Conservation (phyloP, 2,888 invertebrate genomes). For the Calameuta pallipes region DNA sequence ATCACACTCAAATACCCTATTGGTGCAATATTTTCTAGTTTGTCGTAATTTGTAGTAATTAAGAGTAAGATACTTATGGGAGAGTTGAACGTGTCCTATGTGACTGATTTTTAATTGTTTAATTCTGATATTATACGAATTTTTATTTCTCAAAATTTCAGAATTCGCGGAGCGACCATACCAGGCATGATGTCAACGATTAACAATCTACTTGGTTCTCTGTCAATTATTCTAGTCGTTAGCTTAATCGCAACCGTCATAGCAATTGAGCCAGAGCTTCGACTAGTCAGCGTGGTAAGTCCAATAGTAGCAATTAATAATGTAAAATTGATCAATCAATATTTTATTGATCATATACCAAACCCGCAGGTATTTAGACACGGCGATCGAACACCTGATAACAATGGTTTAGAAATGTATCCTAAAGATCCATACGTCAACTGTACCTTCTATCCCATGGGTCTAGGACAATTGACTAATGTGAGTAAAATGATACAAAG, state of each 20-base stretch:
- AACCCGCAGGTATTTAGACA: slow-evolving; percentile 74
- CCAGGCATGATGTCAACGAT: slow-evolving; percentile 10
- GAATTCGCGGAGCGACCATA: background rate
- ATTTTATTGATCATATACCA: slow-evolving; percentile 1
- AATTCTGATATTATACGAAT: background rate
- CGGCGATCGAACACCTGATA: slow-evolving; percentile 77
- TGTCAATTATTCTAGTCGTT: slow-evolving; percentile 15
- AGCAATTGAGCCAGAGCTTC: slow-evolving; percentile 27
- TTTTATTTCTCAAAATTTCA: slow-evolving; percentile 19
- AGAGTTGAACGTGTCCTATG: background rate
- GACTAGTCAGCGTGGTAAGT: slow-evolving; percentile 44
- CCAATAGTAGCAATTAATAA: background rate
- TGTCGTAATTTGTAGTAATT: background rate
- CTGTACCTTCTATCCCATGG: slow-evolving; percentile 72
- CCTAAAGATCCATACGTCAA: slow-evolving; percentile 70
- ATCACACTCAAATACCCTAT: background rate
- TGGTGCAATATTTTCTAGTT: background rate
- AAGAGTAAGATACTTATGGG: background rate
- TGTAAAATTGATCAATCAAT: background rate
- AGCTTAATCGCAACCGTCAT: slow-evolving; percentile 5
- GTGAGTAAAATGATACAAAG: slow-evolving; percentile 63
- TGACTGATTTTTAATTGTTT: background rate
- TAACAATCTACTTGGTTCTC: background rate
- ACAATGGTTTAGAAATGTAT: slow-evolving; percentile 68
- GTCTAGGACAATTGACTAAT: slow-evolving; percentile 75